Conservation (phyloP, 53 echinoderm and acorn worm species). For the Paracentrotus lividus region DNA sequence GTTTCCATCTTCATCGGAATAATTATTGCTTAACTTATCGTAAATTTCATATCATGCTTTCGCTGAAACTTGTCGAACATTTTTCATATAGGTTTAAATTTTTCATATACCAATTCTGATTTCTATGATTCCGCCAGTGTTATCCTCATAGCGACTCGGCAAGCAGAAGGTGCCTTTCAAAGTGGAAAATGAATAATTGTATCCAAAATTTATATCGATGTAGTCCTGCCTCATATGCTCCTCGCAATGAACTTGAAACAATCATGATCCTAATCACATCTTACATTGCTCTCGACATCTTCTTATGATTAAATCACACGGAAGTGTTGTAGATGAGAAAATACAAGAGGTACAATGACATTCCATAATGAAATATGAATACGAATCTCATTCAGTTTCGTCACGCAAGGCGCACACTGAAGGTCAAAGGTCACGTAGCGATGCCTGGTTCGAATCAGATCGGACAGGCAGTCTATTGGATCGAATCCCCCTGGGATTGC, state of each 20-base stretch:
- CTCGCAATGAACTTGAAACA: neutral
- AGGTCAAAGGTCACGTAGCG: neutral
- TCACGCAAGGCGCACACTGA: conserved; percentile 43
- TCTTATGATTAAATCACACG: conserved; percentile 28
- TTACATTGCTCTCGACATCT: neutral
- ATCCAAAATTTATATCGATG: too few species aligned
- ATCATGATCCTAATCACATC: neutral
- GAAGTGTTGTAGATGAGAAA: neutral
- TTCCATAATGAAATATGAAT: conserved; percentile 41
- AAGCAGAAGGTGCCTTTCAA: too few species aligned
- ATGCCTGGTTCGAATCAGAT: conserved; percentile 22
- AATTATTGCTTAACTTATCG: too few species aligned
- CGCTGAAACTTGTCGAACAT: too few species aligned
- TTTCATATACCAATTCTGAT: too few species aligned
- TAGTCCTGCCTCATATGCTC: neutral
- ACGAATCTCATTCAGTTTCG: conserved; percentile 32
- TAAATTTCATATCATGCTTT: too few species aligned
- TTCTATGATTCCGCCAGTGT: too few species aligned
- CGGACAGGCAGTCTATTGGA: conserved; percentile 10
- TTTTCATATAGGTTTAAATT: too few species aligned
- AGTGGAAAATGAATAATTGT: too few species aligned
- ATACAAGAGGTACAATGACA: neutral
- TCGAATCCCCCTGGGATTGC: conserved; percentile 4
- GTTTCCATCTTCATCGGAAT: too few species aligned
- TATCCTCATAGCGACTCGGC: too few species aligned